Conservation (phyloP, 2,797 vertebrate species). For the Brachyrhaphis roseni region DNA sequence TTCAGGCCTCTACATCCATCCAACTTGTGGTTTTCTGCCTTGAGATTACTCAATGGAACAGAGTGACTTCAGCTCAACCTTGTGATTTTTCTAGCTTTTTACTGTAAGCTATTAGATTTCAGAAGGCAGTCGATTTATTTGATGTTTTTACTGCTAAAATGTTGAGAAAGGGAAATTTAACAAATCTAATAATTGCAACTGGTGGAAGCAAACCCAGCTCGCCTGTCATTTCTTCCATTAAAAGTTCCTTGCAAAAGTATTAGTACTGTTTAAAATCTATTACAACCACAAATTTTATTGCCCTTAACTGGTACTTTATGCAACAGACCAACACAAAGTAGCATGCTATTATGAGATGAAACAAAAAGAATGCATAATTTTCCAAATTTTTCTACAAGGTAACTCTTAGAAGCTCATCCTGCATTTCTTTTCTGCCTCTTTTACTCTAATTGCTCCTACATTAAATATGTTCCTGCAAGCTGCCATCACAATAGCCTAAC, state of each 20-base stretch:
- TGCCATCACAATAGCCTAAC: no score
- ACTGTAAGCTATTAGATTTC: constrained; percentile 10
- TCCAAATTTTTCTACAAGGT: background rate
- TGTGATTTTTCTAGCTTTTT: constrained; percentile 22
- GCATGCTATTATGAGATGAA: background rate
- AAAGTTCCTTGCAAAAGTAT: background rate
- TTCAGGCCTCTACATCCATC: constrained; percentile 40
- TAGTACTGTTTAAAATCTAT: background rate
- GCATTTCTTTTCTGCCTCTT: background rate
- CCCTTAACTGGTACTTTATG: background rate
- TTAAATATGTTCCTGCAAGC: no score
- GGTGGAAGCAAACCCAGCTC: background rate
- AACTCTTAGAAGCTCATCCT: background rate
- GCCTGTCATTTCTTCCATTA: background rate
- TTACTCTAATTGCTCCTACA: no score
- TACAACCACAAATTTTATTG: background rate
- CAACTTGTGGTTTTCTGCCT: constrained; percentile 52
- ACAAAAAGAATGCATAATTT: background rate
- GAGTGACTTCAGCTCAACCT: constrained; percentile 49
- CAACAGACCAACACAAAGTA: background rate
- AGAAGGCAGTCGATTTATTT: constrained; percentile 14
- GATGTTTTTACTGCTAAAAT: constrained; percentile 6
- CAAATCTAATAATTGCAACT: background rate
- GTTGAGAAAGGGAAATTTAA: constrained; percentile 13
- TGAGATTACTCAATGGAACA: constrained; percentile 51